Conservation (phyloP, 2,888 invertebrate genomes). For the Silvanus unidentatus region DNA sequence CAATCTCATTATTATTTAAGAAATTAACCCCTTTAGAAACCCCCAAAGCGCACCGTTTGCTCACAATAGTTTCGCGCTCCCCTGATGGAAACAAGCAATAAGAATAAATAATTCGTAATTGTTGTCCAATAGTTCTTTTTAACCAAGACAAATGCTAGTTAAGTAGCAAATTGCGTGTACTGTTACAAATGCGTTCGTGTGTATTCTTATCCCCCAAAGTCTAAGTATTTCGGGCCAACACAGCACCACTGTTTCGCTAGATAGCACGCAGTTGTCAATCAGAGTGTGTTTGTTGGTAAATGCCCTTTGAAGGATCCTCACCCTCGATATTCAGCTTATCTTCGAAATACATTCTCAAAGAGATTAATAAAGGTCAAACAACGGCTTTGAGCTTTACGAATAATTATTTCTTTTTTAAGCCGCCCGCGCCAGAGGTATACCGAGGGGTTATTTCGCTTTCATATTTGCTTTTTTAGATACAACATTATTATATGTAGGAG, state of each 20-base stretch:
- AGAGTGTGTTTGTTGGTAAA: conserved; percentile 2
- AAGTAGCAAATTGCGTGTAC: conserved; percentile 5
- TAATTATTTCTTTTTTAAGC: conserved; percentile 7
- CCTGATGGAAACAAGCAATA: too few species aligned
- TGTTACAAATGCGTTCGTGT: not conserved
- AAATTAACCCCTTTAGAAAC: too few species aligned
- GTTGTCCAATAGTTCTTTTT: not conserved
- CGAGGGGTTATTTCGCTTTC: too few species aligned
- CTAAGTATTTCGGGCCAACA: not conserved
- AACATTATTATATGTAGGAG: too few species aligned
- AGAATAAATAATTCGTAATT: too few species aligned
- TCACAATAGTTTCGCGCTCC: too few species aligned
- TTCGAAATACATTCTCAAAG: conserved; percentile 12
- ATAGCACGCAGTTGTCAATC: conserved; percentile 14
- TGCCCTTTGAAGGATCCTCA: conserved; percentile 7
- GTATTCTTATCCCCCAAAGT: not conserved
- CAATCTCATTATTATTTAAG: too few species aligned
- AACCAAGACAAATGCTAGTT: conserved; percentile 6
- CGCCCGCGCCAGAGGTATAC: too few species aligned
- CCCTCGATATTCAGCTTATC: conserved; percentile 12
- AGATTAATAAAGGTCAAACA: conserved; percentile 18
- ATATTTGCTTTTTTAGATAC: too few species aligned
- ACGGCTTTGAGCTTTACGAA: conserved; percentile 1
- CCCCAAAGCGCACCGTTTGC: too few species aligned
- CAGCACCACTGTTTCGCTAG: conserved; percentile 8